phyloP scores from a whole-genome alignment of 2,888 invertebrate genomes.

The Philhelius pedissequus region DNA sequence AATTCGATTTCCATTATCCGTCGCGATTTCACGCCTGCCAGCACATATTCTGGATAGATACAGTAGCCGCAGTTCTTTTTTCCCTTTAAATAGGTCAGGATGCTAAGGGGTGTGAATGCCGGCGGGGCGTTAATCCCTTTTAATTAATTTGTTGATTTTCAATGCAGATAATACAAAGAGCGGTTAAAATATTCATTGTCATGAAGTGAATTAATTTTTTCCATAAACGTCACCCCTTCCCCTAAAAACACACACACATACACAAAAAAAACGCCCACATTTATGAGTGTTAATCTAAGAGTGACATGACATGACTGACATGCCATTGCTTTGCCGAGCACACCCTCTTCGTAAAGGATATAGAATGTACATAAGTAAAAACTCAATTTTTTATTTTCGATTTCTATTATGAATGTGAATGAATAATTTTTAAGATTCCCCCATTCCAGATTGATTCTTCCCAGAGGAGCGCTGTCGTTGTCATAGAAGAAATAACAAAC shows the following conservation, averaged over 20 bases:
- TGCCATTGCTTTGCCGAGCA: neutral
- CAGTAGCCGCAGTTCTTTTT: conserved; percentile 9
- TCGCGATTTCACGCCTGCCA: conserved; percentile 66
- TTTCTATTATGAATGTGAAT: conserved; percentile 19
- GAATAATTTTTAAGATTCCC: neutral
- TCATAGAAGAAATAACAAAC: conserved; percentile 40
- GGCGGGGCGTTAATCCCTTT: conserved; percentile 1
- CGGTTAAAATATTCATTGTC: conserved; percentile 67
- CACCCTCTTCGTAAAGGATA: neutral
- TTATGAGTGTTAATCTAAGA: conserved; percentile 12
- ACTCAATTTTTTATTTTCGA: neutral
- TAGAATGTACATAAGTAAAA: neutral
- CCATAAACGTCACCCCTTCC: conserved; percentile 36
- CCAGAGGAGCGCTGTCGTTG: conserved; percentile 20
- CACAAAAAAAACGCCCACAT: conserved; percentile 35
- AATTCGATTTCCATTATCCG: conserved; percentile 66
- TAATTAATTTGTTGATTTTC: conserved; percentile 65
- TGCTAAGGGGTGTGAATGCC: neutral
- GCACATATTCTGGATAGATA: conserved; percentile 18
- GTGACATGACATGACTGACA: conserved; percentile 12
- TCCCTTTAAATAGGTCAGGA: neutral
- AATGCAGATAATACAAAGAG: conserved; percentile 36
- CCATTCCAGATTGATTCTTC: conserved; percentile 41
- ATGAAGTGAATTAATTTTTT: conserved; percentile 65
- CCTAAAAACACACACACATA: neutral